phyloP scores from a whole-genome alignment of 2,113 vertebrate genomes.

The Corydoras sp. region DNA sequence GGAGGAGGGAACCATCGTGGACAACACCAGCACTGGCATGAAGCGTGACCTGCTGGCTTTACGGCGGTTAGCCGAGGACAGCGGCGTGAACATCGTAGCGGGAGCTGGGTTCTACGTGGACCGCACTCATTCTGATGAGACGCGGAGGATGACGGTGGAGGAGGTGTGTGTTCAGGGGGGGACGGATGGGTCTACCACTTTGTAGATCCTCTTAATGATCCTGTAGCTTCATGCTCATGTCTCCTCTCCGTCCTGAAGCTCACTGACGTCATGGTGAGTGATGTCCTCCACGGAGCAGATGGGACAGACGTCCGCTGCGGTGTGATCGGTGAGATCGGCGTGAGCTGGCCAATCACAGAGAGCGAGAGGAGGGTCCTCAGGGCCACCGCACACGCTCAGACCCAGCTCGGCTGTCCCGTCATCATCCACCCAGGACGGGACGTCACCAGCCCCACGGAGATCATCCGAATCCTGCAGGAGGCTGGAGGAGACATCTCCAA shows the following conservation, averaged over 20 bases:
- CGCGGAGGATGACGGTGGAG: constrained; percentile 79
- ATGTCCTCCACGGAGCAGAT: constrained; percentile 80
- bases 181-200: no score
- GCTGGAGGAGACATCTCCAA: constrained; percentile 81
- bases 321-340: constrained; percentile 89
- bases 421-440: constrained; percentile 86
- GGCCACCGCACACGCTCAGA: constrained; percentile 80
- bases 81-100: constrained; percentile 77
- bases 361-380: constrained; percentile 83
- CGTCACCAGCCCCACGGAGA: constrained; percentile 68
- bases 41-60: constrained; percentile 72
- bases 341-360: constrained; percentile 85
- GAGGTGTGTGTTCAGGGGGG: constrained; percentile 63
- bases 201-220: no score
- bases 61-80: constrained; percentile 75
- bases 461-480: constrained; percentile 82
- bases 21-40: constrained; percentile 87
- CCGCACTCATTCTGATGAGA: constrained; percentile 77
- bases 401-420: constrained; percentile 83
- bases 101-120: constrained; percentile 90
- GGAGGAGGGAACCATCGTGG: constrained; percentile 83
- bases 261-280: constrained; percentile 75
- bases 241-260: constrained; percentile 62
- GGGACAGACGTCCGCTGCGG: constrained; percentile 85
- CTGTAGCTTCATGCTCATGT: not conserved